phyloP scores from a whole-genome alignment of 2,797 vertebrate genomes.

The Pelodytes ibericus region DNA sequence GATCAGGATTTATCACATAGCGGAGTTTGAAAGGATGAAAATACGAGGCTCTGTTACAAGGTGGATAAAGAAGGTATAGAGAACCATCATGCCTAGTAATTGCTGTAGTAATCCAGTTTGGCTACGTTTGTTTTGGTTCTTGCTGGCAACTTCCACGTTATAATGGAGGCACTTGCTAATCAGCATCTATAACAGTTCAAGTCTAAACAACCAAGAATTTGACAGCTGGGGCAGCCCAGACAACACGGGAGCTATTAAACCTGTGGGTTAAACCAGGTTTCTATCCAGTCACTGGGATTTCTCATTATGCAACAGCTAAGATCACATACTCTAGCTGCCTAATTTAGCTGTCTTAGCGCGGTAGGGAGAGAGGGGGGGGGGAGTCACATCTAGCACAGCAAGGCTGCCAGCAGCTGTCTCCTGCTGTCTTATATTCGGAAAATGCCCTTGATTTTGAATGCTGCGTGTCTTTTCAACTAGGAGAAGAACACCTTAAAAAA shows the following conservation, averaged over 20 bases:
- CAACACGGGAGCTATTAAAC: slow-evolving; percentile 44
- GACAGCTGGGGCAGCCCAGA: slow-evolving; percentile 32
- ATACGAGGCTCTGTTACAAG: not conserved
- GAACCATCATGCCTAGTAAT: not conserved
- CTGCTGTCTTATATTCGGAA: slow-evolving; percentile 45
- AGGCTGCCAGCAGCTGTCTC: slow-evolving; percentile 48
- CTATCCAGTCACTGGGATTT: slow-evolving; percentile 50
- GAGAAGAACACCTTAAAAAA: not conserved
- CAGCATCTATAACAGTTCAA: slow-evolving; percentile 21
- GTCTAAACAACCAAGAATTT: slow-evolving; percentile 26
- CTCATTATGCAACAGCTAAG: slow-evolving; percentile 53
- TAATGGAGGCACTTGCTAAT: slow-evolving; percentile 9
- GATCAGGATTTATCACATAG: too few relatives aligned
- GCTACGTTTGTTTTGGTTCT: slow-evolving; percentile 25
- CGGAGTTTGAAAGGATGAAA: too few relatives aligned
- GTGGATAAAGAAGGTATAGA: too few relatives aligned
- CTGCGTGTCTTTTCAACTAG: not conserved
- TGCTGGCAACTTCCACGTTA: slow-evolving; percentile 4
- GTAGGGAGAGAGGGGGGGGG: not conserved
- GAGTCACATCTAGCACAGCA: slow-evolving; percentile 44
- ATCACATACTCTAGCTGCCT: slow-evolving; percentile 47
- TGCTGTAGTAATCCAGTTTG: slow-evolving; percentile 11
- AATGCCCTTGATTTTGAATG: slow-evolving; percentile 49
- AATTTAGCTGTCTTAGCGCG: slow-evolving; percentile 53
- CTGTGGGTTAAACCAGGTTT: slow-evolving; percentile 52